A percentile compares a stretch with the other conserved stretches of the same genome.
Conservation (phyloP, 2,113 vertebrate species). For the Podarcis cretensis region DNA sequence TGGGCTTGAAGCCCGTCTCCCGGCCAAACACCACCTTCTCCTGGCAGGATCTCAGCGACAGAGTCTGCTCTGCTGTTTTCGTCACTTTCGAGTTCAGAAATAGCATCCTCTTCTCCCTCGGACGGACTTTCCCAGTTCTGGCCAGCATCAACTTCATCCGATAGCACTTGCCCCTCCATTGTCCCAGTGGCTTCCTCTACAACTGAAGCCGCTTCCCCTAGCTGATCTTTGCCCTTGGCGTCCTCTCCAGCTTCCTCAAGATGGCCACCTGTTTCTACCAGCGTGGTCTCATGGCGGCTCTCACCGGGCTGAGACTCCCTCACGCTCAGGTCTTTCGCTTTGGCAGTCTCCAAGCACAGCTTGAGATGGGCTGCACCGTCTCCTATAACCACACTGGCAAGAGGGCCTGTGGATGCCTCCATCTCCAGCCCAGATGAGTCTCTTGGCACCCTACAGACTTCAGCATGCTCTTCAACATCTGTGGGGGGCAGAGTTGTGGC, state of each 20-base stretch:
- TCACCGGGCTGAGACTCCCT: accelerated
- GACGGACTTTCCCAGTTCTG: neutral
- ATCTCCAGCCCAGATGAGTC: neutral
- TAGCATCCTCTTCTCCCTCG: neutral
- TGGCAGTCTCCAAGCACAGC: accelerated
- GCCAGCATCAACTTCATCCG: neutral
- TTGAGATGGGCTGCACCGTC: accelerated
- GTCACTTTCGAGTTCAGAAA: neutral
- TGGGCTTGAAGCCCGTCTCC: accelerated
- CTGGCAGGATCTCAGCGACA: accelerated
- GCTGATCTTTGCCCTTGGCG: accelerated
- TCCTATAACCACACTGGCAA: accelerated
- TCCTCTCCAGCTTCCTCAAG: neutral
- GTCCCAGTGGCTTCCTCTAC: accelerated
- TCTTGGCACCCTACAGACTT: neutral
- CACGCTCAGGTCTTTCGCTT: neutral
- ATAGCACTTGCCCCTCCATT: accelerated
- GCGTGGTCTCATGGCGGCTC: accelerated
- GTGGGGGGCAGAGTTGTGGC: accelerated
- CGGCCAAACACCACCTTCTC: accelerated
- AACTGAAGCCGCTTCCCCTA: neutral
- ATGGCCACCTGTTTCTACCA: too few relatives aligned
- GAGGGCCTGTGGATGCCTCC: neutral
- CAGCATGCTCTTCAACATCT: accelerated
- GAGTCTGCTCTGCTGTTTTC: neutral